These are phyloP conservation scores for Antitype chi DNA, from an alignment of 2,888 invertebrate species.

Conservation along the genomic window DNA sequence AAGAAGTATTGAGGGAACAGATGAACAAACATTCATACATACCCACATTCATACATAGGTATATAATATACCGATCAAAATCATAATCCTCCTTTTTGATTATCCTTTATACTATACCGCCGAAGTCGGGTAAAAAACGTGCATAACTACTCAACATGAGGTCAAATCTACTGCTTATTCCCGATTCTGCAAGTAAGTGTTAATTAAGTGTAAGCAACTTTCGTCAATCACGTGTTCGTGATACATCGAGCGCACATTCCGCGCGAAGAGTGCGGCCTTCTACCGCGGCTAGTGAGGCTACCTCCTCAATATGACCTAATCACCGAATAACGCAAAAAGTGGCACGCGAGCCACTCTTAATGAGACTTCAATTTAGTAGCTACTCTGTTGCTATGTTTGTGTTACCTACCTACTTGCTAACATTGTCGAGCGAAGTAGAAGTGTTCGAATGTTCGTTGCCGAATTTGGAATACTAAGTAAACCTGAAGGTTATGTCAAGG, in stretches of 20 bases:
- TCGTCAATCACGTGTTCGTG: conserved; percentile 53
- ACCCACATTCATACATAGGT: no score
- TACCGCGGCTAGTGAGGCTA: conserved; percentile 7
- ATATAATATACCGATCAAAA: no score
- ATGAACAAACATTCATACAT: no score
- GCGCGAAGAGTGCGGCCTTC: conserved; percentile 42
- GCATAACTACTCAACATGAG: conserved; percentile 9
- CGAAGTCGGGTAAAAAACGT: no score
- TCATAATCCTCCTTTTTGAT: no score
- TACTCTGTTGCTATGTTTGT: conserved; percentile 36
- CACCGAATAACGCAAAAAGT: conserved; percentile 62
- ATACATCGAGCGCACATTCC: conserved; percentile 50
- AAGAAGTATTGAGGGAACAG: no score
- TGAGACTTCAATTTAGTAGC: conserved; percentile 51
- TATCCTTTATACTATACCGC: no score
- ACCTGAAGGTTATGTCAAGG: background rate
- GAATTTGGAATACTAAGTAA: background rate
- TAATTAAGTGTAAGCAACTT: conserved; percentile 39
- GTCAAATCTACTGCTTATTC: conserved; percentile 18
- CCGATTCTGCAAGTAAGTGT: conserved; percentile 14
- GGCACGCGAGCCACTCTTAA: conserved; percentile 61
- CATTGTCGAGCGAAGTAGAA: conserved; percentile 1
- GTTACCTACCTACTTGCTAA: conserved; percentile 22
- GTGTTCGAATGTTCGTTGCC: background rate
- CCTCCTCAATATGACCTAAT: conserved; percentile 61